Evolutionary conservation across 2,888 invertebrate genomes (phyloP).

Genomic region (Agapostemon virescens): DNA sequence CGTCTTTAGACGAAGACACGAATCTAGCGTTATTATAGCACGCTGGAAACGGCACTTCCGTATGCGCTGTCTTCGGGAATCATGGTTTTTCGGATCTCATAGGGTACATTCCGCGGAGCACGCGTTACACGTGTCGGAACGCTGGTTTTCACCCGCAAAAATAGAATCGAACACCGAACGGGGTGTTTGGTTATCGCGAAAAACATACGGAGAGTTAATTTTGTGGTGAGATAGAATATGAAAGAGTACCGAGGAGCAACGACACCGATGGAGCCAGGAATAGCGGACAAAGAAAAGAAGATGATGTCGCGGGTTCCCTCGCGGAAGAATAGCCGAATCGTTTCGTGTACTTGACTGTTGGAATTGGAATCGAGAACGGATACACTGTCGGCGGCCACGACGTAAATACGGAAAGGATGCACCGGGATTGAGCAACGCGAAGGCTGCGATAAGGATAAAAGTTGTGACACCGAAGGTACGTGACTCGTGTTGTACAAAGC

Average conservation of each 20-base stretch:
- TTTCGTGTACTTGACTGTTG: constrained; percentile 5
- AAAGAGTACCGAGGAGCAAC: constrained; percentile 10
- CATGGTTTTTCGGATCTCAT: background rate
- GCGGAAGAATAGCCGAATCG: constrained; percentile 5
- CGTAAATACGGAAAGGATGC: constrained; percentile 6
- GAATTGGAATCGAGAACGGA: background rate
- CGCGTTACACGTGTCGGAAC: constrained; percentile 1
- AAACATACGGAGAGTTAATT: constrained; percentile 4
- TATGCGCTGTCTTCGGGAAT: background rate
- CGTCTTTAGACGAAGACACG: background rate
- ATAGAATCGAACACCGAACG: constrained; percentile 8
- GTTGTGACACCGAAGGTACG: background rate
- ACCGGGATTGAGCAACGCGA: constrained; percentile 2
- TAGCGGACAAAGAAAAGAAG: constrained; percentile 9
- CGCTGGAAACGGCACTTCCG: background rate
- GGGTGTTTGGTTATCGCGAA: constrained; percentile 6
- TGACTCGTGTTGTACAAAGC: background rate
- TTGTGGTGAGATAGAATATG: constrained; percentile 7
- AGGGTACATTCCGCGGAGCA: background rate
- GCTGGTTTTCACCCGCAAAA: background rate
- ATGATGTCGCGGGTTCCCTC: background rate
- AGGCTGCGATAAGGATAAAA: background rate
- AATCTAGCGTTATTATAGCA: background rate
- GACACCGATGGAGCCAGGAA: constrained; percentile 8
- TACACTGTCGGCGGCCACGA: background rate